Evolutionary conservation across 2,797 vertebrate species (phyloP), one percentile per base, ranked within the genome.

Genomic region (Gorsachius magnificus): DNA sequence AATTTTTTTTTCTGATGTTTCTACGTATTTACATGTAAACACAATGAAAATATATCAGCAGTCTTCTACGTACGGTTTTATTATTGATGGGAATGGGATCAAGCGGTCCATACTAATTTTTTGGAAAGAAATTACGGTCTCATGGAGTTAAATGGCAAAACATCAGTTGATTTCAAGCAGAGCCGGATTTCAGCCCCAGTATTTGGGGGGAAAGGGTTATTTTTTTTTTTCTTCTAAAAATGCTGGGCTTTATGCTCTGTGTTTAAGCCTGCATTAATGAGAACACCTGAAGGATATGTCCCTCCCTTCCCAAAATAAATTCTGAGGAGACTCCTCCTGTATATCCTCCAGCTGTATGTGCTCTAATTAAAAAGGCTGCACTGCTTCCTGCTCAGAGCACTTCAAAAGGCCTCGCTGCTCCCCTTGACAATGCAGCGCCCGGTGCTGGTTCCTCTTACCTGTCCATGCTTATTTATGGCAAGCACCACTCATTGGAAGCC

Each of bases 351-450:
- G 97, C 97, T 97, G 93, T 91, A 94, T 91, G 83, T 80, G 97
- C 97, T 96, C 97, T 98, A 98, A 98, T 98, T 98, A 98, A 98
- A 98, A 97, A 97, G 98, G 97, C 97, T 98, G 98, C 14, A 33
- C 89, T 83, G 95, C 87, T 98, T 98, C 98, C 98, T 98, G 98
- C 95, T 97, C 93, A 53, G 33, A 97, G 95, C 88, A 98, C 98
- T 98, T 98, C 98, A 98, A 98, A 98, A 97, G 98, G 68, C 95
- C 91, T 85, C 46, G 28, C 90, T 93, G 96, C 95, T 97, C 96
- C 95, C 91, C 90, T 96, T 97, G 96, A 97, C 96, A 86, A 96
- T 80, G 66, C 51, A 95, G 93, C 81, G 95, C 83, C 78, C 53
- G 9, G 78, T 54, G 69, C 96, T 95, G 83, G 84, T 60, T 95